Evolutionary conservation across 2,888 invertebrate genomes (phyloP), one percentile per base, ranked within the genome.

Genomic region (Eupsilia transversa): DNA sequence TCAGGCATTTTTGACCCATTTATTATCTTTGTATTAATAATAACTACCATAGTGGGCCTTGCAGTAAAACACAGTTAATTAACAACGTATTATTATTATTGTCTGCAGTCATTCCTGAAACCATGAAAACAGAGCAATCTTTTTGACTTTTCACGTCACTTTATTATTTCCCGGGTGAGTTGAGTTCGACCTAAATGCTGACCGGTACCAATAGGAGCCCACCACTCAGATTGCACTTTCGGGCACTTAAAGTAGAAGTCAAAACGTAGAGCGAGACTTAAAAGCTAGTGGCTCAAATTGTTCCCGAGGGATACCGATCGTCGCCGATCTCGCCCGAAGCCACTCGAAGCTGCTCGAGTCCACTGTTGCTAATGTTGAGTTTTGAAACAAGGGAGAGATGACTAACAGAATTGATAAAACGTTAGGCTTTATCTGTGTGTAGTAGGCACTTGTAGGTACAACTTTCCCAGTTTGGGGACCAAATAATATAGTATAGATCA

Each of bases 221-320:
- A 88, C 82, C 85, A 82, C 70, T 76, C 69, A 85, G 89, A 92
- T 90, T 91, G 91, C 93, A 91, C 92, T 92, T 92, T 91, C 89
- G 89, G 89, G 90, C 90, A 91, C 91, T 93, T 91, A 91, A 88
- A 90, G 86, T 88, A 83, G 82, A 90, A 92, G 92, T 93, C 90
- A 89, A 91, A 92, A 92, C 89, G 90, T 89, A 88, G 87, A 89
- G 88, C 83, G 82, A 87, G 91, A 92, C 91, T 92, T 93, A 92
- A 92, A 92, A 92, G 91, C 91, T 85, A 89, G 87, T 85, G 87
- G 87, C 88, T 89, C 85, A 86, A 91, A 92, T 92, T 89, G 91
- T 88, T 88, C 93, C 89, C 90, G 68, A 67, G 91, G 87, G 92
- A 85, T 65, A 38, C 75, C 84, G 88, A 88, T 68, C 72, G 78